Evolutionary conservation across 2,113 vertebrate species (phyloP).

Genomic region (Rhabdomys dilectus): DNA sequence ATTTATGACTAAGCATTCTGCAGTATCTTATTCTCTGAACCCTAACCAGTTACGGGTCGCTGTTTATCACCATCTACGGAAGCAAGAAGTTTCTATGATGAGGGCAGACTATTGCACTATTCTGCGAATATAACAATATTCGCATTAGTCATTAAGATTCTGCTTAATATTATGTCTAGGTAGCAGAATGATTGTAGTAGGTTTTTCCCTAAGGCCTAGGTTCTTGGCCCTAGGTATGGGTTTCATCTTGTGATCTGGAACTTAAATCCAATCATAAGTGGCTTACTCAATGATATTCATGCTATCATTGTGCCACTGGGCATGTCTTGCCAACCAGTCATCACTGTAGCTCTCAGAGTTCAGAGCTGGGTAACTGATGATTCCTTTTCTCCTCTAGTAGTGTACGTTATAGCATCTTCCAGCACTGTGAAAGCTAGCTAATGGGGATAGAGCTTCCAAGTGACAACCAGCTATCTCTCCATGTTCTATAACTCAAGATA

Average conservation of each 20-base stretch:
- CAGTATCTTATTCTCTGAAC: neutral
- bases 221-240: neutral
- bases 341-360: neutral
- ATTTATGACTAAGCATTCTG: neutral
- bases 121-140: neutral
- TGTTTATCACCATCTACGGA: neutral
- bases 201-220: neutral
- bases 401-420: neutral
- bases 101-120: neutral
- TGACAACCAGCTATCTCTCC: neutral
- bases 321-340: neutral
- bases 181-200: neutral
- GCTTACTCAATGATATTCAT: neutral
- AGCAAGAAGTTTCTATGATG: neutral
- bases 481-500: neutral
- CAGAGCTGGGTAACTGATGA: neutral
- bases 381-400: neutral
- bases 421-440: neutral
- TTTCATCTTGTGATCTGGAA: neutral
- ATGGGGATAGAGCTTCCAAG: neutral
- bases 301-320: neutral
- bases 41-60: neutral
- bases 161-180: neutral
- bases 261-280: neutral
- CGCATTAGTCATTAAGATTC: neutral